phyloP scores from a whole-genome alignment of 2,888 invertebrate species.

The Resseliella maxima region DNA sequence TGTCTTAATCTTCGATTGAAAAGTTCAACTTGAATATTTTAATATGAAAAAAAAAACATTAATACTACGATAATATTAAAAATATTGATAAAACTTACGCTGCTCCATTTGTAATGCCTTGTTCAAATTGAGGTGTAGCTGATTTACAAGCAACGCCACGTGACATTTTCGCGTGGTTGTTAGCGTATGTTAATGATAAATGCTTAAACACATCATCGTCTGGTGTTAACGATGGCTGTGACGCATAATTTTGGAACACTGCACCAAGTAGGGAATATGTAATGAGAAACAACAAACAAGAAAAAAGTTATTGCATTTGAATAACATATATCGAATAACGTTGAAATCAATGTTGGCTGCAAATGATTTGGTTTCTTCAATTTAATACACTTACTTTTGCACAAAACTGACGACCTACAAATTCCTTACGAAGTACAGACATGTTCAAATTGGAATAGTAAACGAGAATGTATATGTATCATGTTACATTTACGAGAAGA shows the following conservation, averaged over 20 bases:
- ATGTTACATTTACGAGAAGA: background rate
- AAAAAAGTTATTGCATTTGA: constrained; percentile 49
- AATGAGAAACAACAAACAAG: constrained; percentile 59
- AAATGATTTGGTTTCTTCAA: too few relatives aligned
- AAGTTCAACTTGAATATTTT: too few relatives aligned
- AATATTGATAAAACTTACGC: constrained; percentile 68
- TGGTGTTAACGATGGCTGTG: constrained; percentile 84
- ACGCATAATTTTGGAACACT: constrained; percentile 89
- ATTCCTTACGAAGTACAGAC: constrained; percentile 71
- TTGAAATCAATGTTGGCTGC: background rate
- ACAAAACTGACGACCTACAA: constrained; percentile 79
- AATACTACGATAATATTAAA: too few relatives aligned
- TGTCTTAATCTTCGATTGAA: too few relatives aligned
- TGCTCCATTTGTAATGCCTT: constrained; percentile 95
- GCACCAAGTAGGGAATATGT: constrained; percentile 73
- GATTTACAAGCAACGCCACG: constrained; percentile 84
- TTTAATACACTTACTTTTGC: constrained; percentile 76
- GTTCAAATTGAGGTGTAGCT: constrained; percentile 79
- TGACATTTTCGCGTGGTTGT: constrained; percentile 90
- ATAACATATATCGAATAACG: too few relatives aligned
- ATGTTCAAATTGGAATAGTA: constrained; percentile 61
- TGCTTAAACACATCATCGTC: constrained; percentile 94
- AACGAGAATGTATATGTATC: background rate
- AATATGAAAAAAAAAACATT: too few relatives aligned
- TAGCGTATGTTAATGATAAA: constrained; percentile 84